Conservation (phyloP, 2,113 vertebrate species). For the Thalassarche chlororhynchos region DNA sequence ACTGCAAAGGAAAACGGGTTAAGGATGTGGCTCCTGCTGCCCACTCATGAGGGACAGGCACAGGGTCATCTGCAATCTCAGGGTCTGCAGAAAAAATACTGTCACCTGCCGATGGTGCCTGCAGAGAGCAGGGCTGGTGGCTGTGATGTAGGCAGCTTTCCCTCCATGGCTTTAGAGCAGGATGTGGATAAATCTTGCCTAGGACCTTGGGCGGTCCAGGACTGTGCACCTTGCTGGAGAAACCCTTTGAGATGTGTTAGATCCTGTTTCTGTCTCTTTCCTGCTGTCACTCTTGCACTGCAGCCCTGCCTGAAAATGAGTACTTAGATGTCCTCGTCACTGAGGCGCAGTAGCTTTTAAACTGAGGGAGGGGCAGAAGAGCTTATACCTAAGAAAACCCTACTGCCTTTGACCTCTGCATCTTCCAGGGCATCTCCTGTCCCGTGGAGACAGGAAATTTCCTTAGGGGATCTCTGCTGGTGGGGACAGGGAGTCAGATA, state of each 20-base stretch:
- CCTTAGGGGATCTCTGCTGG: neutral
- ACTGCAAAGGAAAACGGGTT: neutral
- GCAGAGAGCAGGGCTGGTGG: neutral
- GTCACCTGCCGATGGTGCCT: neutral
- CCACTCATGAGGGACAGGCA: fast-evolving
- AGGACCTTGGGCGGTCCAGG: neutral
- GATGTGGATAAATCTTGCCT: neutral
- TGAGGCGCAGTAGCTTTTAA: neutral
- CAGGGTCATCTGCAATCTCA: neutral
- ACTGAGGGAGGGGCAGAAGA: neutral
- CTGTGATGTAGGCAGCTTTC: neutral
- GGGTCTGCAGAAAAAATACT: neutral
- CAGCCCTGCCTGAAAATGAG: neutral
- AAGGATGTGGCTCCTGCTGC: neutral
- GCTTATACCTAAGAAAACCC: neutral
- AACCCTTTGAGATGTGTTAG: neutral
- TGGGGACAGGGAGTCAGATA: neutral
- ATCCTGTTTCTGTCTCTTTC: neutral
- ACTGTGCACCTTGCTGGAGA: neutral
- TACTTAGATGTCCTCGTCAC: neutral
- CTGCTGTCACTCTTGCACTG: neutral
- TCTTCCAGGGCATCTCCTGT: neutral
- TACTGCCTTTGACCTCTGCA: neutral
- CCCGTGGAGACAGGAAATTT: neutral
- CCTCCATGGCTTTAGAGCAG: neutral